Conservation (phyloP, 1,140 invertebrate species). For the Neodiprion virginianus region DNA sequence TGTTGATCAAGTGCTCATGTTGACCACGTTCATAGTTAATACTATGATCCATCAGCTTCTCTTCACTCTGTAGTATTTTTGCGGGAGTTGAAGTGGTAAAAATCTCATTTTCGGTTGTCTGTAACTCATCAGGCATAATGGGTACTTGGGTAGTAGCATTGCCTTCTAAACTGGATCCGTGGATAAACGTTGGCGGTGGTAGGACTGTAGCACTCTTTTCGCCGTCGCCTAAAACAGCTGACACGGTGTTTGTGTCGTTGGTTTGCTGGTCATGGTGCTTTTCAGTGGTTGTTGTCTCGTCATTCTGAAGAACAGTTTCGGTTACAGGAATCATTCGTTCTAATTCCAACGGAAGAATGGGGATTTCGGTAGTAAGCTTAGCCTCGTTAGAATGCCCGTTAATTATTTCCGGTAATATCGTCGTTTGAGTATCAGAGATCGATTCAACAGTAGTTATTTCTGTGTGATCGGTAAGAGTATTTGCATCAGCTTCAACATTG, state of each 20-base stretch:
- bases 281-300: conserved; percentile 25
- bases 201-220: conserved; percentile 34
- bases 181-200: conserved; percentile 36
- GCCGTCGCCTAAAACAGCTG: background rate
- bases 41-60: background rate
- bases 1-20: too few species aligned
- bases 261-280: background rate
- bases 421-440: background rate
- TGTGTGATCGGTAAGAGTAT: background rate
- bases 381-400: conserved; percentile 39
- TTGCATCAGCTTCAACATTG: background rate
- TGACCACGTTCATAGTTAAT: too few species aligned
- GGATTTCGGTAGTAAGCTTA: conserved; percentile 52
- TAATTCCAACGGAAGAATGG: conserved; percentile 55
- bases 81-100: background rate
- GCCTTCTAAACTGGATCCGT: conserved; percentile 36
- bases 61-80: background rate
- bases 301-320: conserved; percentile 30
- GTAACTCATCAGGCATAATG: conserved; percentile 54
- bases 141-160: conserved; percentile 55
- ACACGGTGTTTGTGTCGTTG: conserved; percentile 19
- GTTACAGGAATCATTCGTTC: conserved; percentile 52
- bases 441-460: background rate
- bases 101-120: conserved; percentile 32
- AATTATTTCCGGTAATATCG: background rate